phyloP scores from a whole-genome alignment of 2,113 vertebrate genomes.

The Nycticryphes semicollaris region DNA sequence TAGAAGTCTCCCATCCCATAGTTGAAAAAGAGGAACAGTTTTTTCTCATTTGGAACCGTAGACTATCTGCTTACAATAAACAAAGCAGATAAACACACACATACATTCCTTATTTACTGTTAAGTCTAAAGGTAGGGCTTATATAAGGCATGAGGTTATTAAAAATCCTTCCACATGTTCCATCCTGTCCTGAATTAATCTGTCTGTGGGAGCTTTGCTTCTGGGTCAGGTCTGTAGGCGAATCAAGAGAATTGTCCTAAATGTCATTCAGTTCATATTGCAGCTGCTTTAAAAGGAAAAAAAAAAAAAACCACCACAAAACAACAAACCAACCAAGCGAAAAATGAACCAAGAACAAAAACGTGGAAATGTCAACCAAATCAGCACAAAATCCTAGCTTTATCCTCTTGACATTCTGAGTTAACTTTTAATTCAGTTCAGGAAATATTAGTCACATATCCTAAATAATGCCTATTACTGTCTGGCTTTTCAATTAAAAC shows the following conservation, averaged over 20 bases:
- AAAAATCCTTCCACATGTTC: conserved; percentile 24
- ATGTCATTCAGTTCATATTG: neutral
- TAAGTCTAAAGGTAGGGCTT: neutral
- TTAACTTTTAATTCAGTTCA: conserved; percentile 31
- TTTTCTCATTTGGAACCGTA: neutral
- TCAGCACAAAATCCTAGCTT: neutral
- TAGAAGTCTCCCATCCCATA: neutral
- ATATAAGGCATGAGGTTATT: conserved; percentile 14
- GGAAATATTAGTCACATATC: neutral
- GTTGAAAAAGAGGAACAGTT: neutral
- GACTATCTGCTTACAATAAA: neutral
- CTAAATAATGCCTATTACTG: conserved; percentile 3
- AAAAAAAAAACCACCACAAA: neutral
- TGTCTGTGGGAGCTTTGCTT: conserved; percentile 21
- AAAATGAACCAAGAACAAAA: neutral
- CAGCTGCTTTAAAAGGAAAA: neutral
- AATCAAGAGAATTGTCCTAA: conserved; percentile 2
- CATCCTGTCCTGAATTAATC: conserved; percentile 42
- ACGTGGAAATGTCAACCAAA: neutral
- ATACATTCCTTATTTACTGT: neutral
- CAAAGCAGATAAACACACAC: neutral
- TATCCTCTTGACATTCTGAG: neutral
- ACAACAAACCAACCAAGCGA: no score
- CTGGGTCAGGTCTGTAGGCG: conserved; percentile 43
- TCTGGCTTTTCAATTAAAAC: conserved; percentile 7